These are phyloP conservation scores for Harlomillsia oculata DNA, from an alignment of 1,140 invertebrate genomes.

Conservation along the genomic window DNA sequence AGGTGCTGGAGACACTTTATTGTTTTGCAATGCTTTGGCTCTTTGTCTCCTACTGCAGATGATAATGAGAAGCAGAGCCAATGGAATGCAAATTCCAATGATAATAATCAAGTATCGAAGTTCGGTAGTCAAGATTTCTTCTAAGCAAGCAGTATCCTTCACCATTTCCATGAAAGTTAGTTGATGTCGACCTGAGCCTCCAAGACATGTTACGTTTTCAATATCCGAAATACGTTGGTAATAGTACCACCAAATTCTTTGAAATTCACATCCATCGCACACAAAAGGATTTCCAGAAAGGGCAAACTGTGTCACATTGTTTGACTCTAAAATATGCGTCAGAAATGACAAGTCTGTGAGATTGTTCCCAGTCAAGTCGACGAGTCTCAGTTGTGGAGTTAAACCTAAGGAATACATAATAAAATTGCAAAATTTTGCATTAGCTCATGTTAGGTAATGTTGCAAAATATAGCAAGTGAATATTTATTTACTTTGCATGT, in stretches of 20 bases:
- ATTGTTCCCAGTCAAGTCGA: slow-evolving; percentile 22
- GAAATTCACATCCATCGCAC: slow-evolving; percentile 30
- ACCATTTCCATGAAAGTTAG: slow-evolving; percentile 11
- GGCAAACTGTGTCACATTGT: slow-evolving; percentile 27
- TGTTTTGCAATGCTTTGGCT: background rate
- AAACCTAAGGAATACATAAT: slow-evolving; percentile 15
- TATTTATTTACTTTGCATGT: background rate
- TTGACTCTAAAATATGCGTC: slow-evolving; percentile 2
- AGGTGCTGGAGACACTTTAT: background rate
- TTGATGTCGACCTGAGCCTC: background rate
- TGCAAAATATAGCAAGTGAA: background rate
- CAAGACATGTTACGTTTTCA: slow-evolving; percentile 19
- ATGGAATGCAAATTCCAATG: slow-evolving; percentile 13
- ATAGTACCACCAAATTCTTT: slow-evolving; percentile 17
- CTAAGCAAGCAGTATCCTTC: slow-evolving; percentile 12
- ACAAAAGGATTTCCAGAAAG: slow-evolving; percentile 26
- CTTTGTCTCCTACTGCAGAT: slow-evolving; percentile 11
- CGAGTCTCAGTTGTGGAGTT: background rate
- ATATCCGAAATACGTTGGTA: slow-evolving; percentile 20
- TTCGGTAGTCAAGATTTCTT: slow-evolving; percentile 14
- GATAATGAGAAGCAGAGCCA: slow-evolving; percentile 9
- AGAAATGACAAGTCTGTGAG: slow-evolving; percentile 17
- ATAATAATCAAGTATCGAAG: slow-evolving; percentile 17
- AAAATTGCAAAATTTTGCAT: background rate
- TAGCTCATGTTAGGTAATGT: background rate